Conservation (phyloP, 2,113 vertebrate species). For the Tursiops truncatus region DNA sequence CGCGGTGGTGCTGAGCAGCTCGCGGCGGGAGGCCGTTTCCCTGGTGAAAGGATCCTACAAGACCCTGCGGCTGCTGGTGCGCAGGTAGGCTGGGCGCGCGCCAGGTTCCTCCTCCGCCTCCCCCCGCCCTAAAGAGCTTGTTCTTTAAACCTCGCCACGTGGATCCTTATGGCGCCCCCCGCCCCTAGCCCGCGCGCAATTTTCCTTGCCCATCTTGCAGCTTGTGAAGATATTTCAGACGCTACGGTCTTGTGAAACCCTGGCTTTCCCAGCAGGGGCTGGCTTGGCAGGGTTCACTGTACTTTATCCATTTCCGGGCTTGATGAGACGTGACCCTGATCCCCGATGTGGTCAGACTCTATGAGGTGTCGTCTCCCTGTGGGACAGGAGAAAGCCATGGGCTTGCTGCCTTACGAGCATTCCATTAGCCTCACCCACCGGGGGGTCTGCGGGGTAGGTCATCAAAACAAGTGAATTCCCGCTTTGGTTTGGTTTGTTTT, state of each 20-base stretch:
- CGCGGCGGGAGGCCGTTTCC: conserved; percentile 92
- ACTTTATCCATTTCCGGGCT: background rate
- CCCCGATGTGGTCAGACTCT: background rate
- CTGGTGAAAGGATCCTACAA: conserved; percentile 95
- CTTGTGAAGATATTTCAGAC: background rate
- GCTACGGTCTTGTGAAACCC: background rate
- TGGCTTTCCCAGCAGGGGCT: background rate
- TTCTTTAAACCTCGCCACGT: background rate
- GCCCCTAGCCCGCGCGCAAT: background rate
- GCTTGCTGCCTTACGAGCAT: background rate
- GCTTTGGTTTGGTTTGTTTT: background rate
- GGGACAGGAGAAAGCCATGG: conserved; percentile 14
- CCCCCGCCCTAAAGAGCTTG: background rate
- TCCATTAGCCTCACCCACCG: background rate
- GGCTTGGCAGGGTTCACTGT: background rate
- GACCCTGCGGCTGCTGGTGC: conserved; percentile 90
- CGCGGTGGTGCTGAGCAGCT: conserved; percentile 90
- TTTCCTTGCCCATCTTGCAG: background rate
- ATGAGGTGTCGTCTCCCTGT: background rate
- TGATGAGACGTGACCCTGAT: background rate
- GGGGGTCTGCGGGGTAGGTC: background rate
- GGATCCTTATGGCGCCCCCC: background rate
- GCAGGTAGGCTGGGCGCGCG: conserved; percentile 86
- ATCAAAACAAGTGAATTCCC: background rate
- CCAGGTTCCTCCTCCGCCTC: background rate